Conservation (phyloP, 2,888 invertebrate species). For the Pycnomerus fuliginosus region DNA sequence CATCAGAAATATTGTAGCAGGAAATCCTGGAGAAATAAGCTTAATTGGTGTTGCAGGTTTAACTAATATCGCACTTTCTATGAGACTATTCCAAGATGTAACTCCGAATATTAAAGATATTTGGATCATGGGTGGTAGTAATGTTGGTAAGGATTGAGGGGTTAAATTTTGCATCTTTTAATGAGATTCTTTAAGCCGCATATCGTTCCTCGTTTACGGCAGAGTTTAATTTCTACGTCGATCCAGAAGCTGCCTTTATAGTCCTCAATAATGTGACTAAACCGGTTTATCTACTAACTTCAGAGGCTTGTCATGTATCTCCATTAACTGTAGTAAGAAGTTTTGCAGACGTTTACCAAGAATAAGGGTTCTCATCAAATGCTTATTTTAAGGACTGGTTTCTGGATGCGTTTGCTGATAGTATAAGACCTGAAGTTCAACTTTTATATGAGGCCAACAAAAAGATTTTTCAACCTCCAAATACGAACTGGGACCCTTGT, state of each 20-base stretch:
- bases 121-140: conserved; percentile 78
- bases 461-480: too few relatives aligned
- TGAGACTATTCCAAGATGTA: conserved; percentile 68
- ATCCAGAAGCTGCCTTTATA: conserved; percentile 76
- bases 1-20: conserved; percentile 60
- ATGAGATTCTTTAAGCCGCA: too few relatives aligned
- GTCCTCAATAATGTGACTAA: conserved; percentile 61
- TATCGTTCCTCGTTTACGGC: too few relatives aligned
- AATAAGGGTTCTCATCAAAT: neutral
- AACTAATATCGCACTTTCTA: conserved; percentile 76
- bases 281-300: conserved; percentile 65
- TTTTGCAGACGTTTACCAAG: neutral
- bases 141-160: conserved; percentile 56
- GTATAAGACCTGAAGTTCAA: neutral
- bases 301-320: conserved; percentile 57
- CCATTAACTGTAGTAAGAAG: neutral
- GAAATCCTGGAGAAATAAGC: conserved; percentile 59
- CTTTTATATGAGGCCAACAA: neutral
- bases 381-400: neutral
- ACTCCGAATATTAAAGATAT: conserved; percentile 64
- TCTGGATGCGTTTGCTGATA: neutral
- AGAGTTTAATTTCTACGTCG: conserved; percentile 76
- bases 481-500: neutral
- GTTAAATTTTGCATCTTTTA: neutral
- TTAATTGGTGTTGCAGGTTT: conserved; percentile 71